Evolutionary conservation across 2,113 vertebrate species (phyloP).

Genomic region (Leptobrachium leishanense): DNA sequence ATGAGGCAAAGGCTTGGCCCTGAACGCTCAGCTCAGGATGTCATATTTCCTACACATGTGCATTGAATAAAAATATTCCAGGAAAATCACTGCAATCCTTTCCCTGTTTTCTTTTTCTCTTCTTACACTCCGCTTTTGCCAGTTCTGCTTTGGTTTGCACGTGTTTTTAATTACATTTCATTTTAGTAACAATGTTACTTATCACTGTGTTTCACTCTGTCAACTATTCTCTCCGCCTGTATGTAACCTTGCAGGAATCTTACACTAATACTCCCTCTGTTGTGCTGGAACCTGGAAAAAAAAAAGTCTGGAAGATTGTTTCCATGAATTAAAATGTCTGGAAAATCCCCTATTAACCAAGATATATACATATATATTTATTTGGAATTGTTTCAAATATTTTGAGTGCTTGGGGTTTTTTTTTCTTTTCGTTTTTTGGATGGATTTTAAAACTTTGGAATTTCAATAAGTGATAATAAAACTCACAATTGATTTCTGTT

Average conservation of each 20-base stretch:
- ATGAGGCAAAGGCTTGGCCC: conserved; percentile 23
- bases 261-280: conserved; percentile 38
- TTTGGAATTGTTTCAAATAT: conserved; percentile 6
- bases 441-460: conserved; percentile 1
- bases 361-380: conserved; percentile 49
- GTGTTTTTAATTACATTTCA: conserved; percentile 61
- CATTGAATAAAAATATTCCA: conserved; percentile 49
- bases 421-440: neutral
- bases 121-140: conserved; percentile 44
- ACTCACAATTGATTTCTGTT: neutral
- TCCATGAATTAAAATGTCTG: conserved; percentile 49
- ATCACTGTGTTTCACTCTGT: conserved; percentile 52
- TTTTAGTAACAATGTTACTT: conserved; percentile 52
- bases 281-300: conserved; percentile 47
- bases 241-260: conserved; percentile 51
- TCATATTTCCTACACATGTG: conserved; percentile 46
- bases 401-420: conserved; percentile 1
- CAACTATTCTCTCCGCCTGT: conserved; percentile 41
- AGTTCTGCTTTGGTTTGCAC: conserved; percentile 39
- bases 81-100: conserved; percentile 46
- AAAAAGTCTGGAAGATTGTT: conserved; percentile 21
- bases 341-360: conserved; percentile 38
- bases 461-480: conserved; percentile 20
- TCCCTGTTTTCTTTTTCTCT: conserved; percentile 57
- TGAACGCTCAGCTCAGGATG: conserved; percentile 10